Base-by-base conservation (phyloP, 2,797 vertebrate genomes). In the Ctenosaura bakeri region DNA sequence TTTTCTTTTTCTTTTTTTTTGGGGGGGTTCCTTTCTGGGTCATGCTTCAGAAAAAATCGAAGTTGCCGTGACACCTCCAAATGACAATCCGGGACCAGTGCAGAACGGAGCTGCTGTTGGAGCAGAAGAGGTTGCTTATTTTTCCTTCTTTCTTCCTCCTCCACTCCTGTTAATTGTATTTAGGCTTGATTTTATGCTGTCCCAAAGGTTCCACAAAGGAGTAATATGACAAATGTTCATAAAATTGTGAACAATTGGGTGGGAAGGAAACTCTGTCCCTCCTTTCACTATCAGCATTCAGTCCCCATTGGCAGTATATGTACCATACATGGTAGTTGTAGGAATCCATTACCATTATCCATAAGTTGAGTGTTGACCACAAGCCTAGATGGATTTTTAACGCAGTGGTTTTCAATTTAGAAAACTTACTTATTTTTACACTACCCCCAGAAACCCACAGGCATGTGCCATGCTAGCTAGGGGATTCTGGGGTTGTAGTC, bases 1-100 rank as follows among this genome's bases (percentile, higher is more conserved):
- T 91, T 93, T 92, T 92, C 54, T 6, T 56, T 56, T 9, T 16
- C 13, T 69, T 8, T 32, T 32, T 69, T 32, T 32, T 32, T 69
- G n/a, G n/a, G n/a, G n/a, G n/a, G n/a, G 85, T 50, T 78, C 82
- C 20, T 71, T 81, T 92, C 35, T 88, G 90, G 73, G 89, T 93
- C 86, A 32, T 86, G 7, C 87, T 87, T 64, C 97, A 98, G 99
- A 99, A 84, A 99, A 98, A 93, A 98, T 98, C 50, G 98, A 99
- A 95, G 98, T 99, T 94, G 99, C 99, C 94, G 98, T 99, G 93
- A 98, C 98, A 14, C 98, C 99, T 64, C 98, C 99, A 0, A 98
- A 98, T 95, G 97, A 98, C 46, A 92, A 10, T 69, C 12, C 66
- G 4, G 66, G 95, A 94, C 97, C 97, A 42, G 90, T 98, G 26